Base-by-base conservation (phyloP, 2,888 invertebrate species). In the Micoletzkya japonica region DNA sequence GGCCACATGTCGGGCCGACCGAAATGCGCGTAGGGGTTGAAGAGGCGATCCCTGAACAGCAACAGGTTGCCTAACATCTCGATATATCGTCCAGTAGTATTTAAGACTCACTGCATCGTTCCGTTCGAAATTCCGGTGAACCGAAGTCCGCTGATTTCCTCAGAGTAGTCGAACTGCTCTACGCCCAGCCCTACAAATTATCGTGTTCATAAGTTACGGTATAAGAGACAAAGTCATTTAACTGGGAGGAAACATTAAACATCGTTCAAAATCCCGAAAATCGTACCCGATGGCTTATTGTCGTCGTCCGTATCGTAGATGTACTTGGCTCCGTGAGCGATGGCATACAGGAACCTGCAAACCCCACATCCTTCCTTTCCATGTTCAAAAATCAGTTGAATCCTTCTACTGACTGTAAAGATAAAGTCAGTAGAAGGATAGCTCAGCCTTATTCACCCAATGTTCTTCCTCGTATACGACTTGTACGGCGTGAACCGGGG, bases 1-100 rank as follows among this genome's bases (percentile, higher is more conserved):
- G 77, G 77, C 77, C 77, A 77, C 74, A 76, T 77, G 20, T 72
- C 37, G 2, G 70, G 37, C n/a, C 54, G 49, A 20, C 77, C 77
- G 63, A 70, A 77, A 52, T 72, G 74, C 2, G 70, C 70, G 39
- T 77, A 76, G 4, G 77, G 77, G 34, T 77, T 77, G 74, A 77
- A 77, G 0, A 77, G 56, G 24, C 39, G 37, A 24, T 64, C 32
- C 28, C 66, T 66, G n/a, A 64, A 52, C 10, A 7, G 7, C 26
- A 17, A n/a, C n/a, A n/a, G n/a, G n/a, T n/a, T n/a, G n/a, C n/a
- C 49, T n/a, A 20, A 49, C 20, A n/a, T 49, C 14, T 49, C 17
- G 1, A 49, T 4, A 49, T 4, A 49, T 49, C n/a, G 2, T 49
- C 20, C 14, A 4, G 26, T 37, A 37, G 26, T 4, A 14, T 26